Evolutionary conservation across 2,888 invertebrate species (phyloP).

Genomic region (Aporophyla lueneburgensis): DNA sequence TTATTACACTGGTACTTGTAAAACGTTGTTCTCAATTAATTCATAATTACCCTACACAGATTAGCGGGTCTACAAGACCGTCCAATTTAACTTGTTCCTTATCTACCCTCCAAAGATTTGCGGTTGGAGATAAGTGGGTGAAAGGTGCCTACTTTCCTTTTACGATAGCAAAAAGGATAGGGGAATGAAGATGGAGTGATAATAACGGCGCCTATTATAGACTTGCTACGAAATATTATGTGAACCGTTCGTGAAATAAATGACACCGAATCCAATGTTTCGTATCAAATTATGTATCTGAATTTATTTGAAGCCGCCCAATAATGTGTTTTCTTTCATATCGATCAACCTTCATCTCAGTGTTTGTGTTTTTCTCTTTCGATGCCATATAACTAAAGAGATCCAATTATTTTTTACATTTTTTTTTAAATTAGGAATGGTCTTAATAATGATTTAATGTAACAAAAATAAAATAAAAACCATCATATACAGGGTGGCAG

Average conservation of each 20-base stretch:
- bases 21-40: slow-evolving; percentile 20
- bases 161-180: slow-evolving; percentile 27
- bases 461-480: too few species aligned
- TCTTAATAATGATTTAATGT: too few species aligned
- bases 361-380: not conserved
- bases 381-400: not conserved
- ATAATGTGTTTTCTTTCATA: not conserved
- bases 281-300: not conserved
- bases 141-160: slow-evolving; percentile 30
- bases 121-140: slow-evolving; percentile 38
- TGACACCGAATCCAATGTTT: slow-evolving; percentile 3
- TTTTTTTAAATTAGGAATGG: too few species aligned
- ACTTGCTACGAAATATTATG: slow-evolving; percentile 3
- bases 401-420: not conserved
- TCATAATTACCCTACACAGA: slow-evolving; percentile 23
- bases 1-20: not conserved
- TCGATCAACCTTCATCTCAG: not conserved
- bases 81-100: slow-evolving; percentile 48
- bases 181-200: slow-evolving; percentile 11
- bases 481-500: too few species aligned
- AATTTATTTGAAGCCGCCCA: not conserved
- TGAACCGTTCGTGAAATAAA: not conserved
- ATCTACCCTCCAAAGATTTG: slow-evolving; percentile 41
- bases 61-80: slow-evolving; percentile 11
- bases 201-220: slow-evolving; percentile 15